A percentile compares a stretch with the other conserved stretches of the same genome.
Conservation (phyloP, 2,888 invertebrate genomes). For the Diploptera punctata region DNA sequence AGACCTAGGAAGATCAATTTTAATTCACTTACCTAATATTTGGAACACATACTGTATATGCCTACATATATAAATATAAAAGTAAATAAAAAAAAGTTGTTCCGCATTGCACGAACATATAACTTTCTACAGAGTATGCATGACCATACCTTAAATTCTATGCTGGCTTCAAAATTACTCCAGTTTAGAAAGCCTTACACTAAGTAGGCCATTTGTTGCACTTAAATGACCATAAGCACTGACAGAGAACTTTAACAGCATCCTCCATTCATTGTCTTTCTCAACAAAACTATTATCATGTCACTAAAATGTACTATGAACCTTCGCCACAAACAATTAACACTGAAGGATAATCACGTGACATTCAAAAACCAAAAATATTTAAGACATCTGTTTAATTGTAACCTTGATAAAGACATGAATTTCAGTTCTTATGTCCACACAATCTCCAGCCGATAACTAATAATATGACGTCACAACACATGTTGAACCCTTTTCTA, state of each 20-base stretch:
- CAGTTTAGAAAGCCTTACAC: slow-evolving; percentile 13
- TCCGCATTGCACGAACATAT: neutral
- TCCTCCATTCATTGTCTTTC: neutral
- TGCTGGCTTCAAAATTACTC: neutral
- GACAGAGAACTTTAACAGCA: neutral
- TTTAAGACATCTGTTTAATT: neutral
- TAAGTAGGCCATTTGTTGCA: slow-evolving; percentile 33
- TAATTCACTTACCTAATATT: too few species aligned
- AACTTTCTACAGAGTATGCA: neutral
- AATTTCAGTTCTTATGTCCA: neutral
- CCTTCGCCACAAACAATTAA: neutral
- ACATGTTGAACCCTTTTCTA: neutral
- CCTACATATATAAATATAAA: too few species aligned
- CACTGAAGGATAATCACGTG: neutral
- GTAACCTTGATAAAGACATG: neutral
- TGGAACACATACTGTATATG: too few species aligned
- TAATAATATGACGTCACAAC: neutral
- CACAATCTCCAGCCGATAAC: neutral
- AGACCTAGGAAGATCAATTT: too few species aligned
- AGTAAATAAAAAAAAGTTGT: neutral
- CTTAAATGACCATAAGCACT: slow-evolving; percentile 21
- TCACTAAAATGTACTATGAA: too few species aligned
- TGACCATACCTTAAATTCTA: slow-evolving; percentile 5
- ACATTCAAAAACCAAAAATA: neutral
- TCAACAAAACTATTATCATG: neutral